These are phyloP conservation scores for Anolis sagrei DNA, from an alignment of 2,113 vertebrate species.

Conservation along the genomic window DNA sequence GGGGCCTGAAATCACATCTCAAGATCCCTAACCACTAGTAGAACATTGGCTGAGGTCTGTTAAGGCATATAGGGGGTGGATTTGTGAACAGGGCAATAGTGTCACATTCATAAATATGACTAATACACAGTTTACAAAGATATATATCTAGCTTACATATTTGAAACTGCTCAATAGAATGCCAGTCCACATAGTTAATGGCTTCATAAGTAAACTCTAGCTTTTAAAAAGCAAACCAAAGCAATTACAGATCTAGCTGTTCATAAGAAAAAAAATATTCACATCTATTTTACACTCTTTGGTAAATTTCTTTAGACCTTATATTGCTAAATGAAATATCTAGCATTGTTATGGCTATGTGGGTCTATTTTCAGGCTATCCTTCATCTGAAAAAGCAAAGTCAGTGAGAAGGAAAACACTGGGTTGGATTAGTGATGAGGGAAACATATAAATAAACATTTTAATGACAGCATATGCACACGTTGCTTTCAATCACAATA, in stretches of 20 bases:
- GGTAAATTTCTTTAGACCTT: background rate
- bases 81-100: too few relatives aligned
- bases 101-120: too few relatives aligned
- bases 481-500: constrained; percentile 43
- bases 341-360: background rate
- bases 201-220: background rate
- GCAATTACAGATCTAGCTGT: background rate
- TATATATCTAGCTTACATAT: too few relatives aligned
- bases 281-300: background rate
- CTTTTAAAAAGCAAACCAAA: background rate
- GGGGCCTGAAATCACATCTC: too few relatives aligned
- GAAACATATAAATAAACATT: background rate
- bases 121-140: too few relatives aligned
- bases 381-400: constrained; percentile 5
- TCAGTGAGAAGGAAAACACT: background rate
- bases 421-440: background rate
- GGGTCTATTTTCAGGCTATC: background rate
- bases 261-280: background rate
- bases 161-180: too few relatives aligned
- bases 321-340: background rate
- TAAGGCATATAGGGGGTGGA: too few relatives aligned
- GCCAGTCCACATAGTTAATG: background rate
- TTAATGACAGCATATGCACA: background rate
- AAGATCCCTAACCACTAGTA: too few relatives aligned
- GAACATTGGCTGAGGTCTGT: too few relatives aligned